phyloP scores from a whole-genome alignment of 1,140 invertebrate species.

The Aphaenogaster floridana region DNA sequence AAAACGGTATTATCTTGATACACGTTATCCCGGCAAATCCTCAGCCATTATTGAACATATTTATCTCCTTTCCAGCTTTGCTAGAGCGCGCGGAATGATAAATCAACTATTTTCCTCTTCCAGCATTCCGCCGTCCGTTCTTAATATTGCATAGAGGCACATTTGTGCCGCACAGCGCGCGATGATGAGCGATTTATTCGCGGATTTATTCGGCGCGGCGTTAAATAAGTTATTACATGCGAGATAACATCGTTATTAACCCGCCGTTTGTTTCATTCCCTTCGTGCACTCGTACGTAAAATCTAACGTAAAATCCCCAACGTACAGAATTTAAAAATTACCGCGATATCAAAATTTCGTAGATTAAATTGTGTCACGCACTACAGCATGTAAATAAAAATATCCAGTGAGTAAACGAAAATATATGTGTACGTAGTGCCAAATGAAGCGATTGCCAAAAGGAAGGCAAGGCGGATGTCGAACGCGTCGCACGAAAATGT shows the following conservation, averaged over 20 bases:
- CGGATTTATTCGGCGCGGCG: conserved; percentile 38
- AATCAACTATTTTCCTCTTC: conserved; percentile 42
- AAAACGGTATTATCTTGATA: conserved; percentile 52
- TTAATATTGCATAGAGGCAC: conserved; percentile 50
- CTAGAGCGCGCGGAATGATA: conserved; percentile 36
- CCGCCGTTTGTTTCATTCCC: neutral
- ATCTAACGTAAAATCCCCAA: neutral
- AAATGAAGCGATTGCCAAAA: neutral
- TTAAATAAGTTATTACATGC: conserved; percentile 41
- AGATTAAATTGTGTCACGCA: neutral
- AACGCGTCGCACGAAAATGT: conserved; percentile 17
- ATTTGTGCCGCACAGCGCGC: neutral
- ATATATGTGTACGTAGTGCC: neutral
- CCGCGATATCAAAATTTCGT: neutral
- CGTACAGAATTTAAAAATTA: neutral
- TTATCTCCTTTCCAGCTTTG: conserved; percentile 48
- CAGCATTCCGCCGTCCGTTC: conserved; percentile 32
- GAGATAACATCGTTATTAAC: conserved; percentile 27
- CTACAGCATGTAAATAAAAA: neutral
- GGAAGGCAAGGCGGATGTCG: neutral
- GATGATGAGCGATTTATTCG: conserved; percentile 49
- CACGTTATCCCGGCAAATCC: conserved; percentile 34
- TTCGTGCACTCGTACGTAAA: neutral
- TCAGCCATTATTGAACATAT: conserved; percentile 52
- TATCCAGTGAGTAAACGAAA: neutral